phyloP scores from a whole-genome alignment of 2,888 invertebrate genomes.

The Automeris io region DNA sequence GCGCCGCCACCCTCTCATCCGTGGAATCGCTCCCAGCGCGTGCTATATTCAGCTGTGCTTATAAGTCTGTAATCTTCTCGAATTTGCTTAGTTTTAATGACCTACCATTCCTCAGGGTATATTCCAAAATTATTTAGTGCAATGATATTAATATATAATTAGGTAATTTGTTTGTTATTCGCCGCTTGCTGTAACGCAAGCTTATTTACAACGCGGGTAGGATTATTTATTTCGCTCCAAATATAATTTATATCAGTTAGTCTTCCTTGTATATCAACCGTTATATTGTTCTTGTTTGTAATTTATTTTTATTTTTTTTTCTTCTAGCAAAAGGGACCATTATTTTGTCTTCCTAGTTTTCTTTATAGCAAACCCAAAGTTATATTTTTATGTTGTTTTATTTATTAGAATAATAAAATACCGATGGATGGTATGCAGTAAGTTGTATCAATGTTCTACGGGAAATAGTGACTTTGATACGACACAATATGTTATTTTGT shows the following conservation, averaged over 20 bases:
- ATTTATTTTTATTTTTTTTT: conserved; percentile 47
- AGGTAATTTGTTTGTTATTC: conserved; percentile 34
- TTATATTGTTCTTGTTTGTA: conserved; percentile 44
- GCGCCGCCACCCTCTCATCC: too few relatives aligned
- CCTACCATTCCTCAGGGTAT: conserved; percentile 68
- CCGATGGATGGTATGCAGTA: conserved; percentile 16
- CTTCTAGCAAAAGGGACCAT: conserved; percentile 53
- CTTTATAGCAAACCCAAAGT: conserved; percentile 67
- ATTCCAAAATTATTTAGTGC: conserved; percentile 72
- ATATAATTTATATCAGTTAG: conserved; percentile 19
- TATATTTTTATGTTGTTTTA: conserved; percentile 58
- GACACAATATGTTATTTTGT: too few relatives aligned
- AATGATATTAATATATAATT: conserved; percentile 63
- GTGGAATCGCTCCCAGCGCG: too few relatives aligned
- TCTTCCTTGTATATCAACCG: conserved; percentile 25
- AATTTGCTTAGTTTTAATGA: conserved; percentile 64
- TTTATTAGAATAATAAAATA: conserved; percentile 50
- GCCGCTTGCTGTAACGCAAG: conserved; percentile 20
- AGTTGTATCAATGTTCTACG: conserved; percentile 4
- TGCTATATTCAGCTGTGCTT: conserved; percentile 3
- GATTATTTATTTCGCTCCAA: conserved; percentile 25
- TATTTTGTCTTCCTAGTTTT: conserved; percentile 64
- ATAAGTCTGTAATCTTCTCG: conserved; percentile 44
- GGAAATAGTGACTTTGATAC: background rate
- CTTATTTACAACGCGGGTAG: conserved; percentile 36